Base-by-base conservation (phyloP, 23 tunicate species). In the Ciona savignyi region DNA sequence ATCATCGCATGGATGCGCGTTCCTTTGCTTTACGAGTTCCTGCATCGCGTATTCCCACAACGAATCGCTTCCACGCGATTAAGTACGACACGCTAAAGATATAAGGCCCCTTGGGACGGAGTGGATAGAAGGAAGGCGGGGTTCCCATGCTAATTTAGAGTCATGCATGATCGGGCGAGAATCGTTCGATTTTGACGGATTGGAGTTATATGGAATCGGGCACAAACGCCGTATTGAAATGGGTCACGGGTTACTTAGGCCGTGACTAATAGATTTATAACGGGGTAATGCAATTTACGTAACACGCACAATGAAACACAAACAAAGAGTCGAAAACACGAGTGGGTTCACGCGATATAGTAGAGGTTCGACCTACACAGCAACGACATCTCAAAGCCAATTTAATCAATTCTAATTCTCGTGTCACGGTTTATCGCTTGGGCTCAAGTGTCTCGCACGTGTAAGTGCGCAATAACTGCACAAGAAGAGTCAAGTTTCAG, bases 1-100 rank as follows among this genome's bases (percentile, higher is more conserved):
- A 15, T 6, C 56, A 42, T 9, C 15, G 56, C 15, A 42, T 42
- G 56, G 11, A 42, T 42, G 15, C 9, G 15, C 56, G 56, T 42
- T 15, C 11, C 56, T 42, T 42, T 42, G 56, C 56, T 9, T 42
- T n/a, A n/a, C n/a, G n/a, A n/a, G n/a, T n/a, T n/a, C n/a, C n/a
- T n/a, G n/a, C 56, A 42, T 6, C 56, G 15, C 15, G 9, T 42
- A 42, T 42, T 42, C 56, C 56, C 56, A 42, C 56, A 42, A 42
- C 56, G 56, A 42, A 42, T 42, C 56, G 15, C 56, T 42, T 42
- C 56, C 56, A 42, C 56, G 56, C 56, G 56, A 42, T 42, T 42
- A 42, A 42, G 56, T 42, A 15, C 56, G 56, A 42, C 56, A 6
- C 15, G 56, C 56, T 42, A 42, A 42, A 42, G 56, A 42, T 42